Conservation (phyloP, 2,888 invertebrate genomes). For the Parthenolecanium corni region DNA sequence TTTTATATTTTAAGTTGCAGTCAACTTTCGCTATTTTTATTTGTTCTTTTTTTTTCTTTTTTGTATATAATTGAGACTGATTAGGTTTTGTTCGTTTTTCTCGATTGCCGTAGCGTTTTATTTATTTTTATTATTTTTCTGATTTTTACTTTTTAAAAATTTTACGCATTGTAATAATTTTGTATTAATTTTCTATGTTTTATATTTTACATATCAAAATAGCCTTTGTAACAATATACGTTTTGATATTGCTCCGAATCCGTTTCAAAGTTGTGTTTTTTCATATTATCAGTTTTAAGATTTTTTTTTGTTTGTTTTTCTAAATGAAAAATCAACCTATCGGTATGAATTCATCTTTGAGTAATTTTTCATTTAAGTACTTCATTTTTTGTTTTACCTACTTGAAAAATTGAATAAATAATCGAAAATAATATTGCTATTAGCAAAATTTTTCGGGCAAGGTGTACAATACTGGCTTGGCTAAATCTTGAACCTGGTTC, state of each 20-base stretch:
- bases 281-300: no score
- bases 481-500: no score
- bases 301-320: no score
- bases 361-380: no score
- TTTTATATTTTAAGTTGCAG: conserved; percentile 8
- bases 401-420: no score
- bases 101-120: neutral
- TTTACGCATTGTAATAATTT: conserved; percentile 12
- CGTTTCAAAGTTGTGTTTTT: neutral
- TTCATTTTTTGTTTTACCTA: no score
- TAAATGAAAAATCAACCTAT: no score
- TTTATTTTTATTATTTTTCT: neutral
- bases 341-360: no score
- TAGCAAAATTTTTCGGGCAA: no score
- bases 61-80: conserved; percentile 27
- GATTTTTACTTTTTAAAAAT: conserved; percentile 5
- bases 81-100: conserved; percentile 11
- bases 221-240: conserved; percentile 25
- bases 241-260: conserved; percentile 15
- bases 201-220: conserved; percentile 23
- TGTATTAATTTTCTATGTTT: conserved; percentile 11
- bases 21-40: conserved; percentile 3
- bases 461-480: no score
- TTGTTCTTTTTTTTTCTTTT: neutral
- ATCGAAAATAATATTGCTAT: no score